Conservation (phyloP, 2,113 vertebrate species). For the Rhinolophus sinicus region DNA sequence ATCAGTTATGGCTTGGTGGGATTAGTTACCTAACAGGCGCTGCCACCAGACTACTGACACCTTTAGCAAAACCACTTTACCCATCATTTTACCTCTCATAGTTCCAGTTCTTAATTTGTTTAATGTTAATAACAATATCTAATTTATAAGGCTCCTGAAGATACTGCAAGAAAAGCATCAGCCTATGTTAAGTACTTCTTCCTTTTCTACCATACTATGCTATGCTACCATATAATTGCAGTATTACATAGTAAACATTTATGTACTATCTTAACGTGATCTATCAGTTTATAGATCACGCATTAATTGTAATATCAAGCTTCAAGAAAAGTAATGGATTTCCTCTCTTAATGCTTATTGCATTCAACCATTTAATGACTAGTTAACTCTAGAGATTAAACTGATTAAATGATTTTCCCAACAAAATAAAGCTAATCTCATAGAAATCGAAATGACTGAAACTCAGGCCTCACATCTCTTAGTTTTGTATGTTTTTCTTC, state of each 20-base stretch:
- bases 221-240: not conserved
- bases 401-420: not conserved
- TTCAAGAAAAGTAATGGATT: conserved; percentile 31
- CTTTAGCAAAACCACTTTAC: not conserved
- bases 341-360: not conserved
- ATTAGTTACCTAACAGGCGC: not conserved
- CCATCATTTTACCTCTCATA: not conserved
- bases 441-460: not conserved
- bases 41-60: not conserved
- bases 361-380: not conserved
- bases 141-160: not conserved
- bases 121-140: not conserved
- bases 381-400: not conserved
- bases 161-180: not conserved
- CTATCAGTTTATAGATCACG: not conserved
- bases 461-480: not conserved
- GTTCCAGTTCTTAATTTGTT: not conserved
- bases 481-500: conserved; percentile 2
- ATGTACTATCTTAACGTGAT: not conserved
- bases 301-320: not conserved
- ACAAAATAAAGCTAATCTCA: not conserved
- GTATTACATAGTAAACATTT: not conserved
- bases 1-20: not conserved
- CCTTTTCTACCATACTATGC: not conserved
- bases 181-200: not conserved